These are phyloP conservation scores for Antigone vipio DNA, from an alignment of 2,113 vertebrate species.

Conservation along the genomic window DNA sequence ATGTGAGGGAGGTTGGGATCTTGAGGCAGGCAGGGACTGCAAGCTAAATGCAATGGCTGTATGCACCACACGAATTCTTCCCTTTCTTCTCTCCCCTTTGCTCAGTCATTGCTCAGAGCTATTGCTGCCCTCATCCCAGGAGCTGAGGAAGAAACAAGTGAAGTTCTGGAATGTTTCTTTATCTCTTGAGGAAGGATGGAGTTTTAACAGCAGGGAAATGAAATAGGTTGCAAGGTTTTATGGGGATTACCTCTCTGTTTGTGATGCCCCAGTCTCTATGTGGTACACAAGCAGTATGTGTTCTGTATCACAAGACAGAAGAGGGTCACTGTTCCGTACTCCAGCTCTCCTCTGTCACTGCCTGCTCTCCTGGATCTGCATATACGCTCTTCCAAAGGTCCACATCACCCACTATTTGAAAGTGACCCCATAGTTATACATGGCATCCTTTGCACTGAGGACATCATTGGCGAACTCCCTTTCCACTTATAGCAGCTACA, in stretches of 20 bases:
- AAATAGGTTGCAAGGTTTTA: not conserved
- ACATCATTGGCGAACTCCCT: not conserved
- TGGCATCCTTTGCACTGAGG: not conserved
- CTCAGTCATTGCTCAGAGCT: not conserved
- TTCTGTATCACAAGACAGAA: not conserved
- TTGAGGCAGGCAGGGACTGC: not conserved
- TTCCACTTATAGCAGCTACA: not conserved
- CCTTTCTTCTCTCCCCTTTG: not conserved
- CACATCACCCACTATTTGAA: not conserved
- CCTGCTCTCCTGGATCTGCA: not conserved
- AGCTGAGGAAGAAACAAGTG: not conserved
- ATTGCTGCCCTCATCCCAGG: not conserved
- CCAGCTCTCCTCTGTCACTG: not conserved
- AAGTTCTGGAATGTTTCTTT: not conserved
- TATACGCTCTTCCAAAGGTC: not conserved
- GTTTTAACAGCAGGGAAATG: not conserved
- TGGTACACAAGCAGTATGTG: not conserved
- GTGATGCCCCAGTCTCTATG: not conserved
- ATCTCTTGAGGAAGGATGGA: not conserved
- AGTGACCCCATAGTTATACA: not conserved
- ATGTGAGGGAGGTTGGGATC: not conserved
- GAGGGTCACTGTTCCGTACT: not conserved
- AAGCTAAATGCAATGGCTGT: not conserved
- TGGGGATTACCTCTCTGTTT: not conserved
- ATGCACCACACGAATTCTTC: not conserved